Evolutionary conservation across 2,888 invertebrate genomes (phyloP).

Genomic region (Chironomus riparius): DNA sequence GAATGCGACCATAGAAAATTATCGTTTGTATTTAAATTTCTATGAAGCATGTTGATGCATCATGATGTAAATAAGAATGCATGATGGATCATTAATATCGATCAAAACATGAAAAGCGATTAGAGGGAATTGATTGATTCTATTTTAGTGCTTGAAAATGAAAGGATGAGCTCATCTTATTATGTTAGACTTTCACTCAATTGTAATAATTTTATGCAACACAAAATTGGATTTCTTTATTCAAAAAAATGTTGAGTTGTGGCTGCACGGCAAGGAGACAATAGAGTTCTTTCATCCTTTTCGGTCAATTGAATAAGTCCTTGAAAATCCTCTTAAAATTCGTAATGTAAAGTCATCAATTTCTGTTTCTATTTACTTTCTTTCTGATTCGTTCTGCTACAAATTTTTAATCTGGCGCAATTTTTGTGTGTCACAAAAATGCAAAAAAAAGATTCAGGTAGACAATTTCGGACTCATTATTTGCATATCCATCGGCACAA

Average conservation of each 20-base stretch:
- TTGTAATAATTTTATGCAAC: constrained; percentile 21
- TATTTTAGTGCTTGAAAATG: background rate
- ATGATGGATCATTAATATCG: constrained; percentile 16
- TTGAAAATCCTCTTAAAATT: constrained; percentile 19
- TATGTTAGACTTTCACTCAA: background rate
- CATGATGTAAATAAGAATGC: background rate
- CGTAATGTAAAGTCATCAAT: constrained; percentile 13
- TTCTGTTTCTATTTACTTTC: background rate
- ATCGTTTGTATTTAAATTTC: background rate
- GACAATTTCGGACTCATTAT: background rate
- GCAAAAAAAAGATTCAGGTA: background rate
- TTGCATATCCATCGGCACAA: background rate
- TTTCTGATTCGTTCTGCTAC: background rate
- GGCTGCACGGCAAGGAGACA: too few species aligned
- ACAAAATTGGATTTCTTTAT: constrained; percentile 8
- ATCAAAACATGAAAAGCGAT: constrained; percentile 10
- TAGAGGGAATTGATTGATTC: background rate
- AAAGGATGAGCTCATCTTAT: background rate
- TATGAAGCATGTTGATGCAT: background rate
- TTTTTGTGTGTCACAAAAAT: background rate
- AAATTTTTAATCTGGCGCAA: background rate
- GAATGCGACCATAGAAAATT: background rate
- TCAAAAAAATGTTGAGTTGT: background rate
- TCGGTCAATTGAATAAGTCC: constrained; percentile 26
- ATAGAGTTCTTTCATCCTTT: background rate